Evolutionary conservation across 92 coral and sea anemone species (phyloP).

Genomic region (Pocillopora meandrina): DNA sequence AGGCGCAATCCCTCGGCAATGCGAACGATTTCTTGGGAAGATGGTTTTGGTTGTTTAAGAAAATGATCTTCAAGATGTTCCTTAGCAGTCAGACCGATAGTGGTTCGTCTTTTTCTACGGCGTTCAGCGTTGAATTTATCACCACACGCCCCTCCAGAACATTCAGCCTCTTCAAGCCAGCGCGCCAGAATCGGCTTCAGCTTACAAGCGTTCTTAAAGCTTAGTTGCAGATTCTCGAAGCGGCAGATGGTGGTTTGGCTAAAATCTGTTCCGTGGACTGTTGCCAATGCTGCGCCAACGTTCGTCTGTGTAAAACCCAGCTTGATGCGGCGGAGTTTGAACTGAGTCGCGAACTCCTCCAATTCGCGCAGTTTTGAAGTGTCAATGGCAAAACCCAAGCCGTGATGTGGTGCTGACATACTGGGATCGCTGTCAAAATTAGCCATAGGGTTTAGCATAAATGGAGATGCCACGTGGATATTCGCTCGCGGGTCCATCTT

Average conservation of each 20-base stretch:
- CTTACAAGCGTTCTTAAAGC: conserved; percentile 91
- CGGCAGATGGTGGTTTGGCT: conserved; percentile 80
- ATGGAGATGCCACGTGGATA: conserved; percentile 66
- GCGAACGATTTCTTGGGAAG: conserved; percentile 89
- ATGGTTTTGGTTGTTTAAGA: conserved; percentile 93
- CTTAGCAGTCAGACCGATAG: conserved; percentile 95
- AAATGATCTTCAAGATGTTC: conserved; percentile 93
- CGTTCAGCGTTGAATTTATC: conserved; percentile 82
- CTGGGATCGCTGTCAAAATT: conserved; percentile 56
- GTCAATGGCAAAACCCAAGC: conserved; percentile 82
- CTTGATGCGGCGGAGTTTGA: conserved; percentile 77
- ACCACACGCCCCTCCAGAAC: conserved; percentile 75
- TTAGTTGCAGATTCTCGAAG: conserved; percentile 73
- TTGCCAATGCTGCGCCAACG: conserved; percentile 76
- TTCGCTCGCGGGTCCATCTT: conserved; percentile 77
- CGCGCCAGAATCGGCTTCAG: conserved; percentile 85
- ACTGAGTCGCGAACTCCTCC: conserved; percentile 86
- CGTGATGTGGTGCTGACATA: conserved; percentile 36
- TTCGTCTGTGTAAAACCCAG: conserved; percentile 78
- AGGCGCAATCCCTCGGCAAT: conserved; percentile 92
- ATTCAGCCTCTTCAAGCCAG: conserved; percentile 89
- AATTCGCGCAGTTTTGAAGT: conserved; percentile 85
- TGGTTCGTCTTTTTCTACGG: conserved; percentile 89
- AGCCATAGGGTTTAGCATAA: conserved; percentile 56
- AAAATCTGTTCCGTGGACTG: conserved; percentile 78